phyloP scores from a whole-genome alignment of 2,113 vertebrate genomes.

The Zingel zingel region DNA sequence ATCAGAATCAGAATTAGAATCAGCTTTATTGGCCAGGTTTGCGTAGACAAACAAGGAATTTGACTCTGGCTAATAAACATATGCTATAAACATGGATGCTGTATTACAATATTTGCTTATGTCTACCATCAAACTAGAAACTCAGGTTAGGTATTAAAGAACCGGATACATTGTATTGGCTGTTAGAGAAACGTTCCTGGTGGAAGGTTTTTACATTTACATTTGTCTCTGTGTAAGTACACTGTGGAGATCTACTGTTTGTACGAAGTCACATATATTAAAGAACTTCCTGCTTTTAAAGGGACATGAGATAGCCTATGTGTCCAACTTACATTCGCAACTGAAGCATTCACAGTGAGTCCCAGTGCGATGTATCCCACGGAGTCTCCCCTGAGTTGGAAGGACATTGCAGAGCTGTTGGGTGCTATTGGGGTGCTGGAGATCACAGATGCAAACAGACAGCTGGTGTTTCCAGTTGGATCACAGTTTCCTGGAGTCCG shows the following conservation, averaged over 20 bases:
- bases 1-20: no score
- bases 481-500: not conserved
- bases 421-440: rapidly evolving
- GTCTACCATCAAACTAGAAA: not conserved
- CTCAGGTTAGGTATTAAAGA: not conserved
- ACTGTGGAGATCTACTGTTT: not conserved
- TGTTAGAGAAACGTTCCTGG: not conserved
- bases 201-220: not conserved
- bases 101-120: not conserved
- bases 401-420: rapidly evolving
- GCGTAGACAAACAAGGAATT: no score
- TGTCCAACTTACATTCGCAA: not conserved
- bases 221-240: no score
- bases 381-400: slow-evolving; percentile 57
- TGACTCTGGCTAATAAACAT: no score
- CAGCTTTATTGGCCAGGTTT: no score
- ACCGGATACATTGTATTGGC: not conserved
- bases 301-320: not conserved
- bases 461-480: slow-evolving; percentile 20
- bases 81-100: not conserved
- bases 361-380: slow-evolving; percentile 48
- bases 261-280: not conserved
- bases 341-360: not conserved
- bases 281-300: not conserved
- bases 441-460: slow-evolving; percentile 50